Percentiles rank a stretch among this genome's conserved stretches.
These are phyloP conservation scores for Parambassis ranga DNA, from an alignment of 2,797 vertebrate species.

Conservation along the genomic window DNA sequence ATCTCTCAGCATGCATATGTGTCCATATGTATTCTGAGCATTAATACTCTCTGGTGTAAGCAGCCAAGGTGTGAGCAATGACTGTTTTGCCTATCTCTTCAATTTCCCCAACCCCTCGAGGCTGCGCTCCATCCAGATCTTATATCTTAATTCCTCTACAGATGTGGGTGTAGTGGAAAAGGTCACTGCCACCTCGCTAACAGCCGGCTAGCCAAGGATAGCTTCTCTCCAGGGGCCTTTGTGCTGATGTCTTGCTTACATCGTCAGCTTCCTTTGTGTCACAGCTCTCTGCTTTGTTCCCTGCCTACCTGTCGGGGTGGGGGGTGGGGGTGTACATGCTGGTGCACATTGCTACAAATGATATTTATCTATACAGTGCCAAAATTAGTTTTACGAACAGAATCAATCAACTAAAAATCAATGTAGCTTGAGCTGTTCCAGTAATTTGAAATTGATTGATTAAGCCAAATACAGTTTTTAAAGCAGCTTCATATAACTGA, in stretches of 20 bases:
- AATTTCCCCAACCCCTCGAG: too few relatives aligned
- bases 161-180: conserved; percentile 16
- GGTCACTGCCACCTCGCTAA: conserved; percentile 38
- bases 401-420: background rate
- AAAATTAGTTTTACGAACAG: background rate
- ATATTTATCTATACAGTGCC: background rate
- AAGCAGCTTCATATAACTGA: background rate
- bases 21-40: too few relatives aligned
- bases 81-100: too few relatives aligned
- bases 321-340: too few relatives aligned
- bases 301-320: conserved; percentile 22
- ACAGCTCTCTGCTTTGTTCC: conserved; percentile 24
- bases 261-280: conserved; percentile 29
- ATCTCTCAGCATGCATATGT: too few relatives aligned
- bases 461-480: background rate
- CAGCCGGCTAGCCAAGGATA: conserved; percentile 30
- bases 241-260: conserved; percentile 39
- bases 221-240: conserved; percentile 42
- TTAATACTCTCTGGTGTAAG: too few relatives aligned
- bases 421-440: background rate
- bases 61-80: too few relatives aligned
- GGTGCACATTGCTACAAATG: too few relatives aligned
- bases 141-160: conserved; percentile 29
- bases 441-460: background rate
- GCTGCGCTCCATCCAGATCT: conserved; percentile 20